Percentiles rank a stretch among this genome's conserved stretches.
Evolutionary conservation across 2,113 vertebrate genomes (phyloP).

Genomic region (Charadrius vociferus): DNA sequence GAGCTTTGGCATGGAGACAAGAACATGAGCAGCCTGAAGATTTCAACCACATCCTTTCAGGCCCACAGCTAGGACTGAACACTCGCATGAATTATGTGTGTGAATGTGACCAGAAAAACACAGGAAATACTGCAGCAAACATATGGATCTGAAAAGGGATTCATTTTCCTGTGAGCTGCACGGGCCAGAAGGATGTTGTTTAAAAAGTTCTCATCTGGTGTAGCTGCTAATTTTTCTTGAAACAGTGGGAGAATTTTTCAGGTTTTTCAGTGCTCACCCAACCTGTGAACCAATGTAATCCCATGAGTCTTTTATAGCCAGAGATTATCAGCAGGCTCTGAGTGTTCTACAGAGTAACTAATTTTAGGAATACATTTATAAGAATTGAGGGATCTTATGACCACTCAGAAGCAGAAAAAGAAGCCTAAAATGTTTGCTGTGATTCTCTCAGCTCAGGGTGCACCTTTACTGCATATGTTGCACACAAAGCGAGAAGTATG

Average conservation of each 20-base stretch:
- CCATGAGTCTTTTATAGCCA: background rate
- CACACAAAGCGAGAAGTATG: background rate
- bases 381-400: background rate
- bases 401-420: background rate
- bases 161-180: constrained; percentile 1
- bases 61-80: background rate
- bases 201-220: background rate
- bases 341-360: background rate
- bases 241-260: background rate
- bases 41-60: constrained; percentile 65
- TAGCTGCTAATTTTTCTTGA: background rate
- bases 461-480: background rate
- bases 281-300: background rate
- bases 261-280: background rate
- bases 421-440: background rate
- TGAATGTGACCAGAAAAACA: constrained; percentile 43
- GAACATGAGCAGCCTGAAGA: constrained; percentile 42
- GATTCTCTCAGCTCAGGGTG: background rate
- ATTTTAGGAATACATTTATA: background rate
- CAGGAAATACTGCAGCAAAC: constrained; percentile 49
- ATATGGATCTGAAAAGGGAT: constrained; percentile 9
- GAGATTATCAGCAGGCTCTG: background rate
- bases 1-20: constrained; percentile 60
- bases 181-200: background rate
- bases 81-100: constrained; percentile 3